Evolutionary conservation across 2,888 invertebrate genomes (phyloP).

Genomic region (Xestia ashworthii): DNA sequence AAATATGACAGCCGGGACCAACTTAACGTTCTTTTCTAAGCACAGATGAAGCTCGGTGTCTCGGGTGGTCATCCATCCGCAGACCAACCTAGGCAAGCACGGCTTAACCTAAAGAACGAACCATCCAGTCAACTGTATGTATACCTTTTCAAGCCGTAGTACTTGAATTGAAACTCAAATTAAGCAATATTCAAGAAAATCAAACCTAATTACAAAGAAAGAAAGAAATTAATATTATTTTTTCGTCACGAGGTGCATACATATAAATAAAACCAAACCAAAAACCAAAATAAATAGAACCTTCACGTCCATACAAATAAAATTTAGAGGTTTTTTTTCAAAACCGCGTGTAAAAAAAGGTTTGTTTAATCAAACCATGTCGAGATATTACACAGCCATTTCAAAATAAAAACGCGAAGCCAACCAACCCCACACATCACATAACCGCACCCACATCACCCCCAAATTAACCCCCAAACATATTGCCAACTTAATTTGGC

Average conservation of each 20-base stretch:
- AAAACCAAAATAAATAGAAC: not conserved
- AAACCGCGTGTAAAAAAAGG: not conserved
- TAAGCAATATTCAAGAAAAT: not conserved
- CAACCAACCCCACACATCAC: slow-evolving; percentile 34
- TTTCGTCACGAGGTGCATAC: too few relatives aligned
- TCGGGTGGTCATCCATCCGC: too few relatives aligned
- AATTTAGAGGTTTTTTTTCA: not conserved
- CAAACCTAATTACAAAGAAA: not conserved
- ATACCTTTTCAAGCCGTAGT: too few relatives aligned
- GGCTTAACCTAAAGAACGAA: too few relatives aligned
- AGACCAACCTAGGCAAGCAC: too few relatives aligned
- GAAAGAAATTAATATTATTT: too few relatives aligned
- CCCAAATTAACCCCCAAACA: slow-evolving; percentile 50
- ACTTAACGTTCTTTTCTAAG: too few relatives aligned
- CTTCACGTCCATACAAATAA: not conserved
- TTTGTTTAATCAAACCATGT: slow-evolving; percentile 33
- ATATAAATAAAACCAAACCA: too few relatives aligned
- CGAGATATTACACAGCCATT: slow-evolving; percentile 17
- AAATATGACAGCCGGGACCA: too few relatives aligned
- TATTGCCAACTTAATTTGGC: slow-evolving; percentile 59
- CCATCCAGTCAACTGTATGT: too few relatives aligned
- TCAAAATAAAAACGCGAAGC: slow-evolving; percentile 31
- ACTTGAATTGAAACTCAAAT: too few relatives aligned
- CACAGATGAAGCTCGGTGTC: too few relatives aligned
- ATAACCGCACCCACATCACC: slow-evolving; percentile 33